Percentiles rank a stretch among this genome's conserved stretches.
These are phyloP conservation scores for Australoheros facetus DNA, from an alignment of 2,797 vertebrate species.

Conservation along the genomic window DNA sequence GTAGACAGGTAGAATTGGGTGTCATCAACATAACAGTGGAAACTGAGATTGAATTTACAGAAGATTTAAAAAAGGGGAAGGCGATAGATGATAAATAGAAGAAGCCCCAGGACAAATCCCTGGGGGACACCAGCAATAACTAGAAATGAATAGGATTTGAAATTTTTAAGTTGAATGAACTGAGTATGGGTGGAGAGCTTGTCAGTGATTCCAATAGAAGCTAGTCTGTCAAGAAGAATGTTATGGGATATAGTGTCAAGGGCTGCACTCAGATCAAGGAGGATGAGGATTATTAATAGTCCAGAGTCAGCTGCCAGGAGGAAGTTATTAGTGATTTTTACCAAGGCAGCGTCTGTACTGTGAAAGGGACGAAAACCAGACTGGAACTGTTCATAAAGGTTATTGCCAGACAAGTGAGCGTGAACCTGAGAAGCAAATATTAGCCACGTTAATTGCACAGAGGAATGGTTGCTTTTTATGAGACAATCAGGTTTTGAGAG, in stretches of 20 bases:
- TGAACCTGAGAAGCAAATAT: neutral
- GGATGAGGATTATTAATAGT: neutral
- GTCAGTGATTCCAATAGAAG: neutral
- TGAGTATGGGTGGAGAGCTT: no score
- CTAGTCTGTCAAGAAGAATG: neutral
- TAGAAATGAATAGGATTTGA: neutral
- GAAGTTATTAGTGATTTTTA: neutral
- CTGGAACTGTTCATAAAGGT: neutral
- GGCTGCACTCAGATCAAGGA: neutral
- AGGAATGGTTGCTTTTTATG: neutral
- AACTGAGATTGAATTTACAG: no score
- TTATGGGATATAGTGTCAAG: neutral
- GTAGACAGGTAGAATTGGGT: no score
- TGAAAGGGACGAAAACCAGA: neutral
- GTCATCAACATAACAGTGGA: no score
- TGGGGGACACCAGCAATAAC: no score
- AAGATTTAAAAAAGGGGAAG: neutral
- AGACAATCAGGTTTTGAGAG: neutral
- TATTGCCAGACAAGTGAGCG: neutral
- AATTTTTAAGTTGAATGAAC: neutral
- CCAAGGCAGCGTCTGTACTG: neutral
- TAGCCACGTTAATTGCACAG: neutral
- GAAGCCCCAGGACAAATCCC: no score
- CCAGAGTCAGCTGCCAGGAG: neutral
- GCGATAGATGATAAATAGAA: no score